Evolutionary conservation across 2,113 vertebrate species (phyloP), one percentile per base, ranked within the genome.

Genomic region (Heptranchias perlo): DNA sequence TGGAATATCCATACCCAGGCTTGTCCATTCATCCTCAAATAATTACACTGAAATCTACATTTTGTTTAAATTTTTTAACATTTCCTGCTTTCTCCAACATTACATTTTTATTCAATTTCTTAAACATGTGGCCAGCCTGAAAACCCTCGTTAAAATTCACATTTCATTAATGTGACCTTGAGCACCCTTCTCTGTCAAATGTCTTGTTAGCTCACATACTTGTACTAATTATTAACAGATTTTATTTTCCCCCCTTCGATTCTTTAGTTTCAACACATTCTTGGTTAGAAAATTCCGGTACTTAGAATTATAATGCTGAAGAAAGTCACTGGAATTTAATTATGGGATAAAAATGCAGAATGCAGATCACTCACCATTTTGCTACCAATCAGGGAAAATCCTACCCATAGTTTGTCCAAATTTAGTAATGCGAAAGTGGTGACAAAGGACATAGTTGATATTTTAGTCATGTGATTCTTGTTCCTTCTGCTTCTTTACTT

Each of bases 121-220:
- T 44, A 67, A 95, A 52, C 39, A 95, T 73, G 94, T 28, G 5
- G 52, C 44, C 39, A 39, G 25, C 47, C 94, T 95, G 44, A 95
- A 95, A 95, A 95, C 39, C 25, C 65, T 67, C 14, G 28, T 95
- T 95, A 69, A 69, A 67, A 95, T 95, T 69, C 65, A 95, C 10
- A 93, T 93, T 93, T 93, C 89, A 93, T 93, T 93, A 39, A 73
- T 0, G 28, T 73, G 62, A 52, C 64, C 64, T 67, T 93, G 58
- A 93, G 35, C 54, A 62, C 14, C 58, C 89, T 91, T 91, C 52
- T 35, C 87, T 18, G 31, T 58, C 52, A 91, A 91, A 10, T 52
- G n/a, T 91, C 87, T 93, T 44, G 89, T n/a, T 93, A 93, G 39
- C 44, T 49, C 23, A 95, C 44, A 95, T 58, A 69, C 39, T 18